Percentiles rank a stretch among this genome's conserved stretches.
Conservation (phyloP, 2,888 invertebrate species). For the Agrotis clavis region DNA sequence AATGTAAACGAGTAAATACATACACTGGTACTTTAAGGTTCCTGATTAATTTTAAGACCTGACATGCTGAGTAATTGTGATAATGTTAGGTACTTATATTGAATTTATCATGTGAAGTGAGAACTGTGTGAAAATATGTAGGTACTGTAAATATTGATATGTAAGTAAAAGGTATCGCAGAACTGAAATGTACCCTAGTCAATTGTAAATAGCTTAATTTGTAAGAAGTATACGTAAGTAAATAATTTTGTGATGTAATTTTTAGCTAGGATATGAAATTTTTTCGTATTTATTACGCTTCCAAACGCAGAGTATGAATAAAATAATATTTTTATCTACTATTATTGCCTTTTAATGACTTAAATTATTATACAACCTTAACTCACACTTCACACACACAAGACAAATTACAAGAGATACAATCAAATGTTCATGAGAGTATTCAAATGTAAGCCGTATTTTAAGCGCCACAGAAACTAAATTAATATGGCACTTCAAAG, state of each 20-base stretch:
- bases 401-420: constrained; percentile 33
- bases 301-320: constrained; percentile 90
- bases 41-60: constrained; percentile 79
- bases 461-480: constrained; percentile 1
- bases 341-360: constrained; percentile 76
- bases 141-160: constrained; percentile 77
- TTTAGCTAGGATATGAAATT: constrained; percentile 88
- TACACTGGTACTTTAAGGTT: constrained; percentile 81
- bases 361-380: constrained; percentile 22
- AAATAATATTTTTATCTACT: constrained; percentile 90
- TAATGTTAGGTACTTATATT: constrained; percentile 87
- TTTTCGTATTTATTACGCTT: constrained; percentile 91
- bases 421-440: constrained; percentile 12
- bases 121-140: constrained; percentile 73
- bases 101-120: constrained; percentile 77
- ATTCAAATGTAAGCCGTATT: constrained; percentile 39
- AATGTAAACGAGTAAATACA: constrained; percentile 59
- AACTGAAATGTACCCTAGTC: constrained; percentile 91
- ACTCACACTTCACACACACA: constrained; percentile 35
- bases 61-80: constrained; percentile 83
- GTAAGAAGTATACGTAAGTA: constrained; percentile 81
- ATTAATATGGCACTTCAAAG: constrained; percentile 10
- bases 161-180: constrained; percentile 82
- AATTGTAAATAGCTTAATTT: constrained; percentile 88
- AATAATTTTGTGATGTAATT: constrained; percentile 90